Conservation (phyloP, 2,797 vertebrate genomes). For the Fistularia commersonii region DNA sequence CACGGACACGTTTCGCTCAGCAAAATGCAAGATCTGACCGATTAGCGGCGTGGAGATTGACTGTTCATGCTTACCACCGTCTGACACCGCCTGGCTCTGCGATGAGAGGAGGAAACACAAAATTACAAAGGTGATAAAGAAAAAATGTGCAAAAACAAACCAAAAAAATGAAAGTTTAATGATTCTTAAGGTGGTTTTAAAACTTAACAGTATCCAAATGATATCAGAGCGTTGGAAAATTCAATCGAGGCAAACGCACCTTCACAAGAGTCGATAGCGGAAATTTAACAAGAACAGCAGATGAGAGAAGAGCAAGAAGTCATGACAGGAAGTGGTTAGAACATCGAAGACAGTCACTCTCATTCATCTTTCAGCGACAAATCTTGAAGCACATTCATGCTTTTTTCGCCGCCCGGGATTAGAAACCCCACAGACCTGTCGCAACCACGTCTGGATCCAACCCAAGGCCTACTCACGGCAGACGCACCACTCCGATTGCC, state of each 20-base stretch:
- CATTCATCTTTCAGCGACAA: constrained; percentile 60
- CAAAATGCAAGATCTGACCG: constrained; percentile 5
- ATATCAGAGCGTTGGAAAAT: too few relatives aligned
- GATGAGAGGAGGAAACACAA: constrained; percentile 24
- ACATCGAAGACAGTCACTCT: constrained; percentile 32
- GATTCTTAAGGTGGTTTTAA: too few relatives aligned
- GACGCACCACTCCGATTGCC: too few relatives aligned
- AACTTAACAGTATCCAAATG: too few relatives aligned
- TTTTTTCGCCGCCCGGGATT: too few relatives aligned
- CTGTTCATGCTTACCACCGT: constrained; percentile 85
- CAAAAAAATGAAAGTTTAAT: neutral
- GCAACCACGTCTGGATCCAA: too few relatives aligned
- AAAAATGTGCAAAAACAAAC: constrained; percentile 7
- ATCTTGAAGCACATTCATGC: too few relatives aligned
- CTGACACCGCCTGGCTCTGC: constrained; percentile 91
- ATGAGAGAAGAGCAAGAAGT: constrained; percentile 41
- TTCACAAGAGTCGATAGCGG: neutral
- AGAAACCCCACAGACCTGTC: too few relatives aligned
- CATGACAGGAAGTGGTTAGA: constrained; percentile 65
- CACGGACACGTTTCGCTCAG: constrained; percentile 38
- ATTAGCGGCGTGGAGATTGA: neutral
- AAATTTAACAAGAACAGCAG: constrained; percentile 45
- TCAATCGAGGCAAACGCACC: too few relatives aligned
- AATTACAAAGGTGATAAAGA: constrained; percentile 3
- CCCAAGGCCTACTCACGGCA: too few relatives aligned